Conservation (phyloP, 2,113 vertebrate genomes). For the Trinectes maculatus region DNA sequence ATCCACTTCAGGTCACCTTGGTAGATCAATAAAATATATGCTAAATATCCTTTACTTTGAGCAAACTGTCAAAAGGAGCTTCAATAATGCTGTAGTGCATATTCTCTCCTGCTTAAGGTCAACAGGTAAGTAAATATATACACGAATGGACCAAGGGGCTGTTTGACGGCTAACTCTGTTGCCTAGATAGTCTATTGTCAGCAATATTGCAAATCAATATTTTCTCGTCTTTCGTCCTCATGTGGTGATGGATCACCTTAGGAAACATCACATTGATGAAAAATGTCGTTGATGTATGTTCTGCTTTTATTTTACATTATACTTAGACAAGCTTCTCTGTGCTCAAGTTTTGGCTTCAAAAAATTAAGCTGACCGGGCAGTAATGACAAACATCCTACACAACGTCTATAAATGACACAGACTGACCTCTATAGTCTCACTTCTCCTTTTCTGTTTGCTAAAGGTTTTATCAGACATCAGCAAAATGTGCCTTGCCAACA, state of each 20-base stretch:
- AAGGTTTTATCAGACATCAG: conserved; percentile 55
- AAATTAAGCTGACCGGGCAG: conserved; percentile 13
- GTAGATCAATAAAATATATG: background rate
- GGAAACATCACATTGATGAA: conserved; percentile 26
- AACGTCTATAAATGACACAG: conserved; percentile 37
- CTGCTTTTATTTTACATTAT: background rate
- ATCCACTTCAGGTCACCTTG: background rate
- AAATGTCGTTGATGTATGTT: conserved; percentile 18
- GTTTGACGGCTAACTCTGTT: conserved; percentile 49
- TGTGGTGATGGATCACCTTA: conserved; percentile 41
- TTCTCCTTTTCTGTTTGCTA: conserved; percentile 53
- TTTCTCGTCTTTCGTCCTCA: background rate
- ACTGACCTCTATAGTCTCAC: conserved; percentile 31
- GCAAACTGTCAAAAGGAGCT: conserved; percentile 1
- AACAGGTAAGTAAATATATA: conserved; percentile 14
- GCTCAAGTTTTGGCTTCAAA: conserved; percentile 5
- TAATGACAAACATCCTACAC: background rate
- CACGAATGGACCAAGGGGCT: conserved; percentile 4
- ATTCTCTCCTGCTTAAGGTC: conserved; percentile 4
- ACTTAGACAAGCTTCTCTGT: conserved; percentile 5
- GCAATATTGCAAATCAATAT: conserved; percentile 55
- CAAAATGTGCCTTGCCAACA: conserved; percentile 34
- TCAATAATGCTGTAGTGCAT: background rate
- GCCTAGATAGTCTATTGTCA: conserved; percentile 11
- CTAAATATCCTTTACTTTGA: background rate